These are phyloP conservation scores for Trachymyrmex cornetzi DNA, from an alignment of 1,140 invertebrate species.

Conservation along the genomic window DNA sequence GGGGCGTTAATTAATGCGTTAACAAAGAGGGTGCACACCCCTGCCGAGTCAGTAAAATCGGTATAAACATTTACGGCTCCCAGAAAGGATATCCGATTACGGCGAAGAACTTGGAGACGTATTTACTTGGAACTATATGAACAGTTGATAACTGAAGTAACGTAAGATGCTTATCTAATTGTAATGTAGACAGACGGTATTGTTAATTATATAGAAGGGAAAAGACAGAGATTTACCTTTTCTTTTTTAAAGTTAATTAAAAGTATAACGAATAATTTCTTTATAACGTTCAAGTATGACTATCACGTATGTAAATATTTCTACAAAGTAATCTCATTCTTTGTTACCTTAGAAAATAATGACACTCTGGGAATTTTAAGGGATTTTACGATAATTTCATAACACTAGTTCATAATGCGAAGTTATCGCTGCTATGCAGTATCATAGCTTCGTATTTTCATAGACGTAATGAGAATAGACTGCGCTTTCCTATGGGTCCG, in stretches of 20 bases:
- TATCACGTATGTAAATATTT: background rate
- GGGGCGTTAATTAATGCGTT: slow-evolving; percentile 71
- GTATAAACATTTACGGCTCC: slow-evolving; percentile 55
- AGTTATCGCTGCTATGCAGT: background rate
- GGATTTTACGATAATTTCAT: background rate
- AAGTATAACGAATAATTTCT: background rate
- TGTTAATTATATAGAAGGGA: slow-evolving; percentile 7
- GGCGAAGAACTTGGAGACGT: slow-evolving; percentile 10
- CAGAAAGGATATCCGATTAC: slow-evolving; percentile 41
- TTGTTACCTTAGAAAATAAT: background rate
- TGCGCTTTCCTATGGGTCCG: too few species aligned
- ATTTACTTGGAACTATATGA: background rate
- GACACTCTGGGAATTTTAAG: background rate
- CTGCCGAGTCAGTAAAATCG: slow-evolving; percentile 48
- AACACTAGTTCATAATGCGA: background rate
- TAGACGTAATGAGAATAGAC: too few species aligned
- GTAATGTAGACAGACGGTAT: background rate
- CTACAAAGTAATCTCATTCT: background rate
- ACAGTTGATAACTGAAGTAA: slow-evolving; percentile 6
- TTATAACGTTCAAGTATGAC: background rate
- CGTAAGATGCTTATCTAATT: slow-evolving; percentile 29
- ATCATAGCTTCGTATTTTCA: background rate
- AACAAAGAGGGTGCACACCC: slow-evolving; percentile 61
- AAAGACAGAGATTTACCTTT: background rate
- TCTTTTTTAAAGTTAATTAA: background rate